Evolutionary conservation across 2,888 invertebrate genomes (phyloP).

Genomic region (Scaptomyza reducta): DNA sequence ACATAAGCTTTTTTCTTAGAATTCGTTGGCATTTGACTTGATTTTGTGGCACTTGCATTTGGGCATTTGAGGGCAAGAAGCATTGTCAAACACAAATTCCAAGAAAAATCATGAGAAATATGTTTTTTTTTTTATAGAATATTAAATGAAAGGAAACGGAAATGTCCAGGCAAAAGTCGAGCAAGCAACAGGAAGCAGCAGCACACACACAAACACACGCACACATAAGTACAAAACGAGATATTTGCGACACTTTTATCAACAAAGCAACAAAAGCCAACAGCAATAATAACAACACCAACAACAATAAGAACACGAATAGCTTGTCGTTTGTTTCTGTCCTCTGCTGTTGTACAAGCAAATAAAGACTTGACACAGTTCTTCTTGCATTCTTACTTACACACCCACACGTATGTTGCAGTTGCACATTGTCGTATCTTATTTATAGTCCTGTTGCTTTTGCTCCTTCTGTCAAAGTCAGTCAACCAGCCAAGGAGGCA

Average conservation of each 20-base stretch:
- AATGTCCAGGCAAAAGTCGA: constrained; percentile 64
- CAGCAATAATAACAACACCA: constrained; percentile 30
- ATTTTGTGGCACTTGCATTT: constrained; percentile 9
- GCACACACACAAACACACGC: constrained; percentile 14
- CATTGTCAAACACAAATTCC: constrained; percentile 29
- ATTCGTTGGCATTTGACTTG: constrained; percentile 4
- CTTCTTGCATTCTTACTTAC: constrained; percentile 52
- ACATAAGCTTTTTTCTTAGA: background rate
- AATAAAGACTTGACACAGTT: constrained; percentile 73
- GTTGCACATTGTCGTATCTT: constrained; percentile 50
- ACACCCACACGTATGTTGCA: constrained; percentile 4
- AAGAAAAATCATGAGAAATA: constrained; percentile 24
- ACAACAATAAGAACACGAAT: constrained; percentile 18
- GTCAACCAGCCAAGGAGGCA: constrained; percentile 52
- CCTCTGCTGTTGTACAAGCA: constrained; percentile 53
- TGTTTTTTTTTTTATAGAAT: constrained; percentile 39
- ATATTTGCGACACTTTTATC: constrained; percentile 58
- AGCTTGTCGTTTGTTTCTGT: constrained; percentile 48
- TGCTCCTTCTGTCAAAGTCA: constrained; percentile 57
- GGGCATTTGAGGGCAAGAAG: constrained; percentile 17
- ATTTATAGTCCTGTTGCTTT: constrained; percentile 58
- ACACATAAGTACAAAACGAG: constrained; percentile 22
- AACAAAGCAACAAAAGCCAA: constrained; percentile 59
- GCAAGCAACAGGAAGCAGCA: constrained; percentile 62
- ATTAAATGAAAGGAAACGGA: constrained; percentile 70